These are phyloP conservation scores for Halichoerus grypus DNA, from an alignment of 2,113 vertebrate genomes.

Conservation along the genomic window DNA sequence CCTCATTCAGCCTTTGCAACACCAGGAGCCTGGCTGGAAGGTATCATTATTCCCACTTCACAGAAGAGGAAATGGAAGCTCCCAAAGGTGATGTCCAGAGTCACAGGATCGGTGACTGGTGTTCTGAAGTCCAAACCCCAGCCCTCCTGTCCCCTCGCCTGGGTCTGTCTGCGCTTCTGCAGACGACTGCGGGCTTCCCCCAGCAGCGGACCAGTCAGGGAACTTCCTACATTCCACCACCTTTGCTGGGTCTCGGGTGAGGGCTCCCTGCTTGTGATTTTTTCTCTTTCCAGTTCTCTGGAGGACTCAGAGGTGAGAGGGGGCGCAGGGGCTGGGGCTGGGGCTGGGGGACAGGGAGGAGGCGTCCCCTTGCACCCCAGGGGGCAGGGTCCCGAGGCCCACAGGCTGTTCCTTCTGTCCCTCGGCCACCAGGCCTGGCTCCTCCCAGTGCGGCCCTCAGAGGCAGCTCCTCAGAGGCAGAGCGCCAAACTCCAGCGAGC, in stretches of 20 bases:
- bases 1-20: background rate
- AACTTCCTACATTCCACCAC: background rate
- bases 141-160: background rate
- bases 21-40: background rate
- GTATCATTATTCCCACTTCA: background rate
- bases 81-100: background rate
- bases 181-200: rapidly evolving
- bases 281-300: background rate
- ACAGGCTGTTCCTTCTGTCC: background rate
- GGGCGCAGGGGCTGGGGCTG: background rate
- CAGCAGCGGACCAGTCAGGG: background rate
- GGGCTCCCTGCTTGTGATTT: rapidly evolving
- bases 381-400: background rate
- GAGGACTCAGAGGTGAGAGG: background rate
- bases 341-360: background rate
- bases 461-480: background rate
- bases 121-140: background rate
- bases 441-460: rapidly evolving
- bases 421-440: rapidly evolving
- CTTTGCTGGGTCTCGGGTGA: background rate
- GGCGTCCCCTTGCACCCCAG: background rate
- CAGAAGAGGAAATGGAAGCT: background rate
- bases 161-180: background rate
- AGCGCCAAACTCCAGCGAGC: conserved; percentile 46
- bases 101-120: rapidly evolving